Percentiles rank a stretch among this genome's conserved stretches.
Evolutionary conservation across 2,797 vertebrate genomes (phyloP).

Genomic region (Cynodonichthys magdalenae): DNA sequence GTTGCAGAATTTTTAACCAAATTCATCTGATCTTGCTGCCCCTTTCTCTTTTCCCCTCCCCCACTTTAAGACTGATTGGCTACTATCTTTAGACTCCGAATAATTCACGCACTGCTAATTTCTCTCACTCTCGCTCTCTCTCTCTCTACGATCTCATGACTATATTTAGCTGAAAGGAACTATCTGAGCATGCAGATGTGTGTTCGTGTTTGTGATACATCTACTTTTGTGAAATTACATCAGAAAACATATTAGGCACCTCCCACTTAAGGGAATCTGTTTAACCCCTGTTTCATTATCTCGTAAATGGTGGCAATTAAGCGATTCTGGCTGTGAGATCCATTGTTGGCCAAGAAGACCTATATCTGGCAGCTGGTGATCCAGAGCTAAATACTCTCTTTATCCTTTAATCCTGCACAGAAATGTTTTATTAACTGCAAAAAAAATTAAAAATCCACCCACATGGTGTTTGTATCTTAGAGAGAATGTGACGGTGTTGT

Average conservation of each 20-base stretch:
- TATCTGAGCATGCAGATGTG: slow-evolving; percentile 51
- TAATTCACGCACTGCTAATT: slow-evolving; percentile 80
- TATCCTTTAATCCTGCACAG: slow-evolving; percentile 59
- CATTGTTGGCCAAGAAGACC: slow-evolving; percentile 55
- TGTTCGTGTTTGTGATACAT: slow-evolving; percentile 48
- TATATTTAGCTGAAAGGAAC: slow-evolving; percentile 70
- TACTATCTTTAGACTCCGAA: slow-evolving; percentile 80
- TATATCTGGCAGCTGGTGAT: slow-evolving; percentile 57
- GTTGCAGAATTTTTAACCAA: slow-evolving; percentile 68
- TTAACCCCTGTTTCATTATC: slow-evolving; percentile 56
- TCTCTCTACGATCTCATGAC: slow-evolving; percentile 53
- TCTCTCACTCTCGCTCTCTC: slow-evolving; percentile 34
- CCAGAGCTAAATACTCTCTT: slow-evolving; percentile 49
- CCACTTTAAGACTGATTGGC: slow-evolving; percentile 66
- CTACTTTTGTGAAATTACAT: slow-evolving; percentile 40
- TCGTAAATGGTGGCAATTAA: slow-evolving; percentile 64
- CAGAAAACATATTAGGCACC: slow-evolving; percentile 42
- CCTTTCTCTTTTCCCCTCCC: slow-evolving; percentile 10
- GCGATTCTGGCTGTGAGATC: slow-evolving; percentile 44
- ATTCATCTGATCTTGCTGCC: slow-evolving; percentile 57
- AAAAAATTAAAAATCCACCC: slow-evolving; percentile 31
- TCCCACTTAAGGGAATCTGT: slow-evolving; percentile 32
- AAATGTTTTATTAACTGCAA: slow-evolving; percentile 59
- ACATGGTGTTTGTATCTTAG: slow-evolving; percentile 54
- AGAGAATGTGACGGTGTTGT: slow-evolving; percentile 45